These are phyloP conservation scores for Chionodraco myersi DNA, from an alignment of 2,113 vertebrate genomes.

Conservation along the genomic window DNA sequence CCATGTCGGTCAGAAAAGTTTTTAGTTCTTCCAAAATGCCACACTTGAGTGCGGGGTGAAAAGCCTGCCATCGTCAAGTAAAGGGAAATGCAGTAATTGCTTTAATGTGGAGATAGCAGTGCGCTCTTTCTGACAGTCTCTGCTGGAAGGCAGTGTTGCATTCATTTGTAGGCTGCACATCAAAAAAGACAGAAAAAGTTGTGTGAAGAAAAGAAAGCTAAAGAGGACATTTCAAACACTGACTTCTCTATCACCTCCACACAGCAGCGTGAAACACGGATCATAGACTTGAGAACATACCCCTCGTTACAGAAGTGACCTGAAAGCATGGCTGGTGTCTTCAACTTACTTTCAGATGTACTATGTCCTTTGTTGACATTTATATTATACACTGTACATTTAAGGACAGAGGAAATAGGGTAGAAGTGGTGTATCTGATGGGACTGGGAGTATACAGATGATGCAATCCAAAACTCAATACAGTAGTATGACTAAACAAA, in stretches of 20 bases:
- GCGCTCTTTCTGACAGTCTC: neutral
- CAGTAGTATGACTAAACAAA: neutral
- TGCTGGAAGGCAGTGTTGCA: neutral
- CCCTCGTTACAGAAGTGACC: neutral
- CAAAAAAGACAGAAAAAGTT: neutral
- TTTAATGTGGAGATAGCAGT: neutral
- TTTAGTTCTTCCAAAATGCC: neutral
- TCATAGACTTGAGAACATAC: neutral
- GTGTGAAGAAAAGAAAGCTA: neutral
- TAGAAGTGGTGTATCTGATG: neutral
- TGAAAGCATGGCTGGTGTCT: neutral
- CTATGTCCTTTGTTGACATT: neutral
- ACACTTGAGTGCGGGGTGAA: neutral
- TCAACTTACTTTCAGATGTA: neutral
- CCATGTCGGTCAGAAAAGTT: neutral
- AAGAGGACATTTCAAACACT: no score
- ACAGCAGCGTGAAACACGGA: neutral
- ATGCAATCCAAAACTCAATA: conserved; percentile 10
- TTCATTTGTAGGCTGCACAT: neutral
- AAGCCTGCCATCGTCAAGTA: neutral
- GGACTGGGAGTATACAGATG: neutral
- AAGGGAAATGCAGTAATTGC: neutral
- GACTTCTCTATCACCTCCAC: neutral
- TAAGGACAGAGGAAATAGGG: neutral
- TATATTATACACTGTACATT: neutral